Conservation (phyloP, 2,888 invertebrate species). For the Ernsta delagoae region DNA sequence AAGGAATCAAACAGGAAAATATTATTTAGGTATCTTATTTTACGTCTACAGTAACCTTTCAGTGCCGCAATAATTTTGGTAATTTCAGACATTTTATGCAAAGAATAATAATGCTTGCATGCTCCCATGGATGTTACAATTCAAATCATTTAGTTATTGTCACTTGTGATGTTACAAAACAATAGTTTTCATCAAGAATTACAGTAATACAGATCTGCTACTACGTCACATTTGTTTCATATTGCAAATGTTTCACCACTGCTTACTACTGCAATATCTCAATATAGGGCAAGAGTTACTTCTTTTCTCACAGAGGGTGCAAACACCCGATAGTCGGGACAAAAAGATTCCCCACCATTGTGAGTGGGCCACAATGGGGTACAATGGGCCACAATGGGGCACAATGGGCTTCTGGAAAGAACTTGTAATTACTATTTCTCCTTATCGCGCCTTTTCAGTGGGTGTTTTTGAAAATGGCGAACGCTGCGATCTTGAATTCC, state of each 20-base stretch:
- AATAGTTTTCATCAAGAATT: background rate
- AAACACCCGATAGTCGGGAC: slow-evolving; percentile 77
- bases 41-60: too few species aligned
- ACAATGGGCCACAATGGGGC: slow-evolving; percentile 64
- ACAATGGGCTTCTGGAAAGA: slow-evolving; percentile 65
- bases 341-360: slow-evolving; percentile 82
- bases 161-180: background rate
- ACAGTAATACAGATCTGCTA: background rate
- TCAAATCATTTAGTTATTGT: too few species aligned
- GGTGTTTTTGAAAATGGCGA: slow-evolving; percentile 77
- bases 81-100: too few species aligned
- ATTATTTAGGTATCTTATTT: too few species aligned
- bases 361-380: slow-evolving; percentile 62
- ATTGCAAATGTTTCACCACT: background rate
- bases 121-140: too few species aligned
- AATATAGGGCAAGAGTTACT: slow-evolving; percentile 20
- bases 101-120: too few species aligned
- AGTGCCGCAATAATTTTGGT: too few species aligned
- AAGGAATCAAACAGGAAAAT: too few species aligned
- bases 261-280: slow-evolving; percentile 21
- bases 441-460: slow-evolving; percentile 74
- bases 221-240: too few species aligned
- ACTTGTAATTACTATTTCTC: slow-evolving; percentile 84
- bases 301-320: slow-evolving; percentile 66
- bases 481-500: background rate